Percentiles rank a stretch among this genome's conserved stretches.
These are phyloP conservation scores for Hoplostethus mediterraneus DNA, from an alignment of 2,797 vertebrate genomes.

Conservation along the genomic window DNA sequence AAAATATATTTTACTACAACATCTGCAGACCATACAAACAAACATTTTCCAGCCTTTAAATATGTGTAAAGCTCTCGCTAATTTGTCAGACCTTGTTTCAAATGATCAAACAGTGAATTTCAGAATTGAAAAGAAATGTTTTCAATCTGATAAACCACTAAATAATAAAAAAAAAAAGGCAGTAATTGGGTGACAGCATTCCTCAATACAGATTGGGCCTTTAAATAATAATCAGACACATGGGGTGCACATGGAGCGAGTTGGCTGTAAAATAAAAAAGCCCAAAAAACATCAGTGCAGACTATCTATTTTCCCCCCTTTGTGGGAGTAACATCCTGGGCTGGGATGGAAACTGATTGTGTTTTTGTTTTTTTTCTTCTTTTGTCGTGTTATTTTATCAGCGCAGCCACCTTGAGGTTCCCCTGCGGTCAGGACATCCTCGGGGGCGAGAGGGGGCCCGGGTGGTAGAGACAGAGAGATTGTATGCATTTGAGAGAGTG, in stretches of 20 bases:
- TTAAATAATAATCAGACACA: neutral
- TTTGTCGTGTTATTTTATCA: conserved; percentile 38
- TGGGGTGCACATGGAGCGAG: neutral
- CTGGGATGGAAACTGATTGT: conserved; percentile 1
- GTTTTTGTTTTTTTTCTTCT: neutral
- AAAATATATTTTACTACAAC: too few relatives aligned
- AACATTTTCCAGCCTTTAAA: too few relatives aligned
- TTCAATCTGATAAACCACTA: too few relatives aligned
- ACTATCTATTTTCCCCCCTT: neutral
- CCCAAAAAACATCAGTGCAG: neutral
- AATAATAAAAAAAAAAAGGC: too few relatives aligned
- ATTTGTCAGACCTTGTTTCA: too few relatives aligned
- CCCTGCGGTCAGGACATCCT: conserved; percentile 18
- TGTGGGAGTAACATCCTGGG: conserved; percentile 38
- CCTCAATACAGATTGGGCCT: neutral
- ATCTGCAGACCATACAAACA: too few relatives aligned
- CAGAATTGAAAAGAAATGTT: too few relatives aligned
- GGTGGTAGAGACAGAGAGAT: neutral
- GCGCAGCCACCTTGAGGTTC: conserved; percentile 34
- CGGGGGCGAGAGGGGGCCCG: neutral
- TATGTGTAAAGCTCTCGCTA: too few relatives aligned
- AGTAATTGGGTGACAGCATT: too few relatives aligned
- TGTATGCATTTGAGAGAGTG: neutral
- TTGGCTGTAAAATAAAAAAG: neutral
- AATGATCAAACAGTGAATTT: too few relatives aligned